A percentile compares a stretch with the other conserved stretches of the same genome.
These are phyloP conservation scores for Dasypus novemcinctus DNA, from an alignment of 2,113 vertebrate species.

Conservation along the genomic window DNA sequence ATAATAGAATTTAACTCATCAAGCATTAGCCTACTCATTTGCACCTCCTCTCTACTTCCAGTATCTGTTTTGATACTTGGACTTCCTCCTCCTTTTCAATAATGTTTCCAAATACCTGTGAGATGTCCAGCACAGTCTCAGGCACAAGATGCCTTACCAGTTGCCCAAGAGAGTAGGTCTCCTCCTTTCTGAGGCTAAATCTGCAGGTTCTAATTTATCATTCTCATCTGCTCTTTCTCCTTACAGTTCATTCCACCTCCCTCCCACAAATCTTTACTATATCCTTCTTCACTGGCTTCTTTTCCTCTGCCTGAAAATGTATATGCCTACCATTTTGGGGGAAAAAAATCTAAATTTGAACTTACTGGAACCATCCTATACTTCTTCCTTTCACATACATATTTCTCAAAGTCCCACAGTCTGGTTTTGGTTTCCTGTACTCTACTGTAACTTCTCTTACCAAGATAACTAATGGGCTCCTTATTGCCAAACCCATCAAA, in stretches of 20 bases:
- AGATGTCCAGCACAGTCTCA: not conserved
- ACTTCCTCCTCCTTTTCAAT: not conserved
- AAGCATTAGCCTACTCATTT: not conserved
- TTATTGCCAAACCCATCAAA: not conserved
- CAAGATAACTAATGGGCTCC: not conserved
- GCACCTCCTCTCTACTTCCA: not conserved
- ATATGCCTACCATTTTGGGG: not conserved
- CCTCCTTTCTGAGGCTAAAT: not conserved
- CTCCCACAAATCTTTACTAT: not conserved
- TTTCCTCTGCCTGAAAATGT: not conserved
- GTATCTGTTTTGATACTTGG: not conserved
- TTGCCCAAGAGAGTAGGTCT: not conserved
- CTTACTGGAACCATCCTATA: not conserved
- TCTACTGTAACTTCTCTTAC: not conserved
- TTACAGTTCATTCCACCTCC: not conserved
- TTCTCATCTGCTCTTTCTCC: not conserved
- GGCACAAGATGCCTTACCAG: not conserved
- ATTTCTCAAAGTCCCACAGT: conserved; percentile 8
- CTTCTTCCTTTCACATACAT: not conserved
- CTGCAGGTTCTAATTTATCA: not conserved
- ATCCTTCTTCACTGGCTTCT: not conserved
- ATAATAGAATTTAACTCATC: not conserved
- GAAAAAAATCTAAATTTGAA: not conserved
- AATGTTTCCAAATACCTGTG: not conserved
- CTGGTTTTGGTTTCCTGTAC: not conserved